Evolutionary conservation across 2,113 vertebrate species (phyloP).

Genomic region (Silurus asotus): DNA sequence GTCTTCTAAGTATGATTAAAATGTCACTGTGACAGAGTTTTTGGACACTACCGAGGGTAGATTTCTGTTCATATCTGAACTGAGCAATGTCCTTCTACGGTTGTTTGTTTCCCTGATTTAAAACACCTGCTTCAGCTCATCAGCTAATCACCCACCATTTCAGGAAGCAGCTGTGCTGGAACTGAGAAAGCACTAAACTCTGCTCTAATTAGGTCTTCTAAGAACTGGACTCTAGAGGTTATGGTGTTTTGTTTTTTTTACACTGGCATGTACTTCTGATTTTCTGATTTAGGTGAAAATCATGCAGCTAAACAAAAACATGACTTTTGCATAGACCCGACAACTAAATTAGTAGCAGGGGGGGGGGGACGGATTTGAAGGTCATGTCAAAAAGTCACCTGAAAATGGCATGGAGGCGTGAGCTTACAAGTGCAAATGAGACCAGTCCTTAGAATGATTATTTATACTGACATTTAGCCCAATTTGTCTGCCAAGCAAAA

Average conservation of each 20-base stretch:
- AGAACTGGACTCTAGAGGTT: not conserved
- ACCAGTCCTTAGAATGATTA: constrained; percentile 58
- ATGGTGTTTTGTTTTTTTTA: not conserved
- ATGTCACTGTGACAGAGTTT: not conserved
- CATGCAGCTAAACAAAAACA: constrained; percentile 6
- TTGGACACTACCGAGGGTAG: not conserved
- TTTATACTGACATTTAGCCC: constrained; percentile 51
- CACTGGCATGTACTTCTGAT: not conserved
- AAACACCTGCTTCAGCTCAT: constrained; percentile 4
- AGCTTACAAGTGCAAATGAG: constrained; percentile 52
- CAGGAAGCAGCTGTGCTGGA: constrained; percentile 12
- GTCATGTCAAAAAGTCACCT: constrained; percentile 28
- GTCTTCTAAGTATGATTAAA: not conserved
- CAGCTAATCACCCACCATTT: not conserved
- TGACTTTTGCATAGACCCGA: constrained; percentile 17
- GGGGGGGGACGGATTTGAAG: constrained; percentile 9
- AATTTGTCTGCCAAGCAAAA: constrained; percentile 43
- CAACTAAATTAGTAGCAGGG: constrained; percentile 10
- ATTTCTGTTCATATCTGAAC: not conserved
- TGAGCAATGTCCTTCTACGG: not conserved
- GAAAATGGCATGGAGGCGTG: constrained; percentile 48
- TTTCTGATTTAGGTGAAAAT: not conserved
- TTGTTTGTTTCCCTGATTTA: constrained; percentile 6
- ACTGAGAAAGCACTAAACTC: not conserved
- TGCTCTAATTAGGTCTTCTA: not conserved